Base-by-base conservation (phyloP, 1,140 invertebrate species). In the Drosophila watanabei region DNA sequence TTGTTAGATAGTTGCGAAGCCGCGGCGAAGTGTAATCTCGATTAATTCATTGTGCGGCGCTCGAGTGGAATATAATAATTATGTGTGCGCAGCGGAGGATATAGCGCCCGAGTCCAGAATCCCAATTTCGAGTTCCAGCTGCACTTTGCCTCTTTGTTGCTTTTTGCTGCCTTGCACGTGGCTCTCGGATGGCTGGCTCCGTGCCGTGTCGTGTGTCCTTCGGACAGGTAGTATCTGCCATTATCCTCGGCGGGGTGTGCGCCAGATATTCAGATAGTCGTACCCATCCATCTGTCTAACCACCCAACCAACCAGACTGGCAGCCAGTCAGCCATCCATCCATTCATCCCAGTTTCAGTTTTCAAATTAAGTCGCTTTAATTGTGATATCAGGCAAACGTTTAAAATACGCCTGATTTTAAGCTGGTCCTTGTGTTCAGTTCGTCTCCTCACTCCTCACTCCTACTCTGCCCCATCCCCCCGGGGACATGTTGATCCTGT, bases 31-130 rank as follows among this genome's bases (percentile, higher is more conserved):
- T 90, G 86, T 91, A 90, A 91, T 86, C 87, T 82, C 82, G 82
- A 89, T 89, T 90, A 86, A 82, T 90, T 85, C 86, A 90, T 89
- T 89, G 86, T 90, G 65, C 63, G 59, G 78, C 84, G 65, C 79
- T 89, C 82, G 85, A 92, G 82, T 92, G 90, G 89, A 92, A 92
- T 86, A 92, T 81, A 92, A 92, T 92, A 92, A 92, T 92, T 83
- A 90, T 81, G 69, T 85, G 59, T 79, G 70, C 33, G 62, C 52
- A 56, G 41, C 35, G 45, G 70, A 45, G 78, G 61, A 58, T 73
- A 69, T 80, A 48, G 45, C 45, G 45, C 20, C 20, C 13, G 24
- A 78, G 10, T 83, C 24, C 24, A 28, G 51, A 35, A 20, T 35
- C 28, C n/a, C 10, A 43, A 13, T 35, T 28, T 39, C 33, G 13